These are phyloP conservation scores for Serrognathus titanus DNA, from an alignment of 2,888 invertebrate species.

Conservation along the genomic window DNA sequence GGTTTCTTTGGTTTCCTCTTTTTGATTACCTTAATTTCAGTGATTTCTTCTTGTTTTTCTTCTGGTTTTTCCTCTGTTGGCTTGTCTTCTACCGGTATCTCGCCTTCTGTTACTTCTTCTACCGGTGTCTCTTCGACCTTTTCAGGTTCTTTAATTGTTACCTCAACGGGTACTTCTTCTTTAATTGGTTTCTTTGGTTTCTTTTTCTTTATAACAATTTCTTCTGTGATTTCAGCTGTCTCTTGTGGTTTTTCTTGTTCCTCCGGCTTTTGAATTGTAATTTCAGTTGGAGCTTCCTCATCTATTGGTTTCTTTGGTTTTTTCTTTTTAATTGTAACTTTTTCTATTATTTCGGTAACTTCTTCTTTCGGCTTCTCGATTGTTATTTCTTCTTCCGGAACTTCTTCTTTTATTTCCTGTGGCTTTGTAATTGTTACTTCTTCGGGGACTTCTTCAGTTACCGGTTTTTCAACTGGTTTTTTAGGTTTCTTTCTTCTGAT, in stretches of 20 bases:
- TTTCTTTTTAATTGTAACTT: slow-evolving; percentile 40
- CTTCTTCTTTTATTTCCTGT: slow-evolving; percentile 33
- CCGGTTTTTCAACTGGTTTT: slow-evolving; percentile 22
- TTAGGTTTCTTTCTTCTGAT: slow-evolving; percentile 21
- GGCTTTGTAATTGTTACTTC: slow-evolving; percentile 40
- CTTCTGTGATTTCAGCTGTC: slow-evolving; percentile 33
- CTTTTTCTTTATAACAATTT: slow-evolving; percentile 36
- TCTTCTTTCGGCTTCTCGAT: slow-evolving; percentile 23
- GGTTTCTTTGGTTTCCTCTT: slow-evolving; percentile 39
- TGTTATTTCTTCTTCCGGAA: slow-evolving; percentile 35
- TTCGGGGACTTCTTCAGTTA: slow-evolving; percentile 27
- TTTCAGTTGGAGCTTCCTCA: slow-evolving; percentile 24
- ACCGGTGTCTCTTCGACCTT: slow-evolving; percentile 33
- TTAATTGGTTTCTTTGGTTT: slow-evolving; percentile 33
- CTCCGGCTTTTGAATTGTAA: slow-evolving; percentile 35
- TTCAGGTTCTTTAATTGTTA: slow-evolving; percentile 12
- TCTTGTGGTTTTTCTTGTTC: slow-evolving; percentile 39
- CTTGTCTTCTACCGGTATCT: slow-evolving; percentile 18
- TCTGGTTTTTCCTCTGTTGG: slow-evolving; percentile 6
- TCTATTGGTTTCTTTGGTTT: slow-evolving; percentile 41
- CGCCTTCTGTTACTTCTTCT: slow-evolving; percentile 25
- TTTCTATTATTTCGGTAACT: slow-evolving; percentile 30
- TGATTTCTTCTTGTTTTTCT: slow-evolving; percentile 25
- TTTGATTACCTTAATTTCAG: slow-evolving; percentile 37
- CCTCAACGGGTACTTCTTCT: slow-evolving; percentile 14